Evolutionary conservation across 2,888 invertebrate genomes (phyloP), one percentile per base, ranked within the genome.

Genomic region (Stenolophus ochropezus): DNA sequence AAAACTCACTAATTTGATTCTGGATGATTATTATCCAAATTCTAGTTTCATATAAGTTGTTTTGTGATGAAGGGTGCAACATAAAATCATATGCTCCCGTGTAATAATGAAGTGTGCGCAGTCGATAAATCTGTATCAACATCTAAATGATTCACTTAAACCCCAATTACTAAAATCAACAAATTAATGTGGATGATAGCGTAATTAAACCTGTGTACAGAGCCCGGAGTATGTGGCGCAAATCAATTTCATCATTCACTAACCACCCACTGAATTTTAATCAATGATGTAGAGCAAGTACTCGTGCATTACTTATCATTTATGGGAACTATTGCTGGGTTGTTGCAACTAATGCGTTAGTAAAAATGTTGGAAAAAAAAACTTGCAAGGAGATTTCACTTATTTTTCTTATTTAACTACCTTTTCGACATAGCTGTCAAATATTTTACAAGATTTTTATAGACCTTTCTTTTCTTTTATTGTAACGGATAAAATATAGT

Each of bases 71-170:
- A n/a, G n/a, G n/a, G n/a, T 42, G 11, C 33, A 42, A 42, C 33
- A 11, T 42, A 11, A 11, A 11, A 42, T 11, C 33, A 42, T 11
- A 42, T 51, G 16, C 14, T 18, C 56, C n/a, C 56, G 20, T 56
- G 18, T 8, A 61, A 61, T 61, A 61, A 61, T 61, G 61, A 27
- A 27, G 61, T 61, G 61, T 61, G 27, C 11, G 11, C 5, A 21
- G 5, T 61, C 23, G 25, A 25, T 61, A 61, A 61, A 61, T 61
- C 61, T 23, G 61, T 21, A 25, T 27, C 61, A 61, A 27, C 65
- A 33, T 69, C 65, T 69, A 33, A 33, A 69, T 69, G 65, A 69
- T 20, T 69, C 65, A 69, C 65, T 69, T 69, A 69, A 69, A 69
- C 33, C 65, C 11, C 65, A 69, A 69, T 69, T 69, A 69, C 11